Evolutionary conservation across 1,140 invertebrate genomes (phyloP).

Genomic region (Bombus breviceps): DNA sequence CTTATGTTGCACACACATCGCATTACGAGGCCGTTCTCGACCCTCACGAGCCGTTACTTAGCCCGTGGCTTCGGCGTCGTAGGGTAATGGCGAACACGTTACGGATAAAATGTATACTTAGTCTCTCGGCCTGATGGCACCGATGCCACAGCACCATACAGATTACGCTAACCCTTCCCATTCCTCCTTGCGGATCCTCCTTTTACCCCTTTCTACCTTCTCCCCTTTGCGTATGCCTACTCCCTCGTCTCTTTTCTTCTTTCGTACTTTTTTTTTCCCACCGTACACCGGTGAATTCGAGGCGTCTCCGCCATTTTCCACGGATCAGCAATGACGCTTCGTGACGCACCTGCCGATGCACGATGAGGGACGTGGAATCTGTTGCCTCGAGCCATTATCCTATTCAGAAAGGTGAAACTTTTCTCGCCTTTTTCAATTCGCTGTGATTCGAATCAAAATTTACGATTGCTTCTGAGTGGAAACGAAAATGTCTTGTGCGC

Average conservation of each 20-base stretch:
- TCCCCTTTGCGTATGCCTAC: background rate
- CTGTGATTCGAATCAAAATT: too few relatives aligned
- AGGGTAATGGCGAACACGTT: conserved; percentile 83
- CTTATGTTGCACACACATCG: conserved; percentile 81
- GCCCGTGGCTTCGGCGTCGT: conserved; percentile 78
- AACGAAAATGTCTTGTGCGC: too few relatives aligned
- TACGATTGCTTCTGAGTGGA: too few relatives aligned
- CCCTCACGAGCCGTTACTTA: conserved; percentile 76
- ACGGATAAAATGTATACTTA: conserved; percentile 84
- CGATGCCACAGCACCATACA: conserved; percentile 66
- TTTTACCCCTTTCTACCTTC: background rate
- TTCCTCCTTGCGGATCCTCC: background rate
- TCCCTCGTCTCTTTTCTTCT: background rate
- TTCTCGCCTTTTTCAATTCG: background rate
- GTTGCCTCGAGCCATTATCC: background rate
- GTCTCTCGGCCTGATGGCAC: conserved; percentile 74
- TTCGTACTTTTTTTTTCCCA: background rate
- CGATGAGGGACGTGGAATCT: background rate
- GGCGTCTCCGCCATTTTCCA: conserved; percentile 51
- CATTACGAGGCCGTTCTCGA: conserved; percentile 73
- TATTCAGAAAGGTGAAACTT: too few relatives aligned
- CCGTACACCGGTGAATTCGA: conserved; percentile 36
- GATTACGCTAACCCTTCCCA: conserved; percentile 57
- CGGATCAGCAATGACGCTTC: background rate
- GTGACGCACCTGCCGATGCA: conserved; percentile 56